Percentiles rank a stretch among this genome's conserved stretches.
These are phyloP conservation scores for Metopolophium dirhodum DNA, from an alignment of 1,140 invertebrate species.

Conservation along the genomic window DNA sequence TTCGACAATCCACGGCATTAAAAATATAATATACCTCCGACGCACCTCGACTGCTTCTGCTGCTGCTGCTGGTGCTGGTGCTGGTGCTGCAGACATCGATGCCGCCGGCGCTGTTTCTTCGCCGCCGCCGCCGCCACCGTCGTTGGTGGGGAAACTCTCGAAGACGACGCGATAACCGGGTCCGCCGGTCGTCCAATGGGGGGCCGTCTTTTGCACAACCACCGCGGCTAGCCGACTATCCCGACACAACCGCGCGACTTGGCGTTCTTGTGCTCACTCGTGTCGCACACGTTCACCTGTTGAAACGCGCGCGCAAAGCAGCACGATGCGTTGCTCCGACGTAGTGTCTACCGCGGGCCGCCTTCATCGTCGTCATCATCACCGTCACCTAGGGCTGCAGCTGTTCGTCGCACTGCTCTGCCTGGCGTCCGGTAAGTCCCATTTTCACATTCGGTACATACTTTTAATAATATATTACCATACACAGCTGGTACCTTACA, in stretches of 20 bases:
- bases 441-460: background rate
- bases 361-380: background rate
- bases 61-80: no score
- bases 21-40: background rate
- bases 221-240: background rate
- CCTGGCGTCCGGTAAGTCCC: constrained; percentile 30
- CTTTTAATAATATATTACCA: no score
- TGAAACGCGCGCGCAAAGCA: background rate
- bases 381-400: background rate
- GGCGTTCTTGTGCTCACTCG: constrained; percentile 21
- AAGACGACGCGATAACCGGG: background rate
- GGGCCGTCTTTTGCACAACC: constrained; percentile 13
- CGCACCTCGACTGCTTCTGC: background rate
- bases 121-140: background rate
- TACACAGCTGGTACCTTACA: no score
- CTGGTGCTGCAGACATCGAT: no score
- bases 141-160: background rate
- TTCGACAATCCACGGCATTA: background rate
- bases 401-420: background rate
- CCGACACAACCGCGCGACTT: background rate
- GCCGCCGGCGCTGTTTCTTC: background rate
- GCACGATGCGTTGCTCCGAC: constrained; percentile 13
- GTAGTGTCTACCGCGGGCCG: background rate
- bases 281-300: constrained; percentile 47
- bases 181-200: background rate